Evolutionary conservation across 2,797 vertebrate genomes (phyloP).

Genomic region (Arrhamphus sclerolepis): DNA sequence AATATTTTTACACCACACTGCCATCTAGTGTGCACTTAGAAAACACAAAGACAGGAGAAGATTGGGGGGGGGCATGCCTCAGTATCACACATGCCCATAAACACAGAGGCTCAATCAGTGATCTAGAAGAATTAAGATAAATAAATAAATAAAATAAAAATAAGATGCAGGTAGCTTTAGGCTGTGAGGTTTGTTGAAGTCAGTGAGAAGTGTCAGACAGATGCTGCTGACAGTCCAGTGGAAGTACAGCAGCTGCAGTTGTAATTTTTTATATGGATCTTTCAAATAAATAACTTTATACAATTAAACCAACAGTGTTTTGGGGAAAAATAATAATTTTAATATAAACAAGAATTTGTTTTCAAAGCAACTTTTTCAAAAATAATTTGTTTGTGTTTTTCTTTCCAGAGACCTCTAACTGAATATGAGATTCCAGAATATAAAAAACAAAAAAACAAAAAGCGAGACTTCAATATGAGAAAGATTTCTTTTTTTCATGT

Average conservation of each 20-base stretch:
- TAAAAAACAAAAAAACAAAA: no score
- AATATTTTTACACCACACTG: constrained; percentile 68
- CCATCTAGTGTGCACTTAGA: constrained; percentile 72
- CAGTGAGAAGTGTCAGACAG: constrained; percentile 3
- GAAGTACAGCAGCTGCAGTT: neutral
- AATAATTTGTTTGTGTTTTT: no score
- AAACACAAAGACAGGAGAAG: constrained; percentile 43
- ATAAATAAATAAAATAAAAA: no score
- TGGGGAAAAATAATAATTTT: no score
- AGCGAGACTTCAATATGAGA: constrained; percentile 17
- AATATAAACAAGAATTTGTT: neutral
- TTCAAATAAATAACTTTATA: neutral
- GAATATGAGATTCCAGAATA: constrained; percentile 35
- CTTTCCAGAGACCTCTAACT: neutral
- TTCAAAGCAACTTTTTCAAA: neutral
- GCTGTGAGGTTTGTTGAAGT: constrained; percentile 30
- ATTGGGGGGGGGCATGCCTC: constrained; percentile 30
- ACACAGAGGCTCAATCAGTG: constrained; percentile 50
- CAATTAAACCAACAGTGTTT: neutral
- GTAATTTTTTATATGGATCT: neutral
- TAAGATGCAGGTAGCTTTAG: constrained; percentile 42
- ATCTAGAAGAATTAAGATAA: constrained; percentile 64
- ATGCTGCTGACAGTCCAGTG: constrained; percentile 4
- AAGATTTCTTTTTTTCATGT: constrained; percentile 34
- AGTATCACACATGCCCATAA: neutral